Evolutionary conservation across 1,140 invertebrate genomes (phyloP), one percentile per base, ranked within the genome.

Genomic region (Phthorimaea operculella): DNA sequence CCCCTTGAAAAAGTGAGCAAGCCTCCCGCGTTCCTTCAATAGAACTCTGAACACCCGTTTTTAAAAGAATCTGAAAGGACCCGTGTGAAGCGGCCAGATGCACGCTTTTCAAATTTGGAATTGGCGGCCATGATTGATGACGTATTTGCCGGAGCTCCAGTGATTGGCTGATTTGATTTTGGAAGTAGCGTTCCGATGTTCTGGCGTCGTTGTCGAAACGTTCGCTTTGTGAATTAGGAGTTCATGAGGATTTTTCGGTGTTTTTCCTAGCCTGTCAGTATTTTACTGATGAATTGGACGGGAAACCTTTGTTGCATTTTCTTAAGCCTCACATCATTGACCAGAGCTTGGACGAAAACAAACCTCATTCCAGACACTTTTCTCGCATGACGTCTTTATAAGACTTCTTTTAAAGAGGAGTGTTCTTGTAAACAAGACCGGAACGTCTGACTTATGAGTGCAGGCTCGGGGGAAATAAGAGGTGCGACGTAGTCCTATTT

Each of bases 111-210:
- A 39, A 39, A 39, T 39, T 39, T 39, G 47, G 49, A 60, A 58
- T 63, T 45, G 42, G 34, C 44, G 33, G 52, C 60, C 63, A 64
- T 64, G 63, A 64, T 62, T 62, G 63, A 64, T 64, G 62, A 64
- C 56, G 63, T 64, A 64, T 64, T 59, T 63, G 54, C 55, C 18
- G 17, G 54, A 14, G 33, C 51, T 50, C 45, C 63, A 51, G 57
- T 62, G 63, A 64, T 64, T 64, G 59, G 63, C 57, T 62, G 63
- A 64, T 64, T 64, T 59, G 59, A 64, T 58, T 64, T 57, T 57
- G 51, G 51, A 54, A 59, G 58, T 55, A 55, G 47, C 57, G 60
- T 62, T 61, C 50, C 54, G 42, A 12, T 39, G 10, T 39, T 12
- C n/a, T 14, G 45, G 15, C 11, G 8, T 47, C 17, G 45, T 16